These are phyloP conservation scores for Psilopsiagon aurifrons DNA, from an alignment of 2,113 vertebrate species.

Conservation along the genomic window DNA sequence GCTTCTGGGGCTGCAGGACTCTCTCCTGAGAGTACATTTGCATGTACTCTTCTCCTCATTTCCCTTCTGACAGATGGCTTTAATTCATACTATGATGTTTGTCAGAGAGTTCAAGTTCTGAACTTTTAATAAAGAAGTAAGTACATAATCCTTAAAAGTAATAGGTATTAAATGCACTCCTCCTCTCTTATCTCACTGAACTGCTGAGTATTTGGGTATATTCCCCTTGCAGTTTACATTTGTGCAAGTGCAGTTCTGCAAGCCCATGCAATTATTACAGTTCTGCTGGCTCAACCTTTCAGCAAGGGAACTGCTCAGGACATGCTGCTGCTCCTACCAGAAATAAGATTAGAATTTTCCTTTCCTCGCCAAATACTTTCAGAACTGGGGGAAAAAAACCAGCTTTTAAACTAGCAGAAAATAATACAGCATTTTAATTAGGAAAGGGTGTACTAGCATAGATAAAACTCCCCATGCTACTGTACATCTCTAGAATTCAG, in stretches of 20 bases:
- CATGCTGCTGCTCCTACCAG: not conserved
- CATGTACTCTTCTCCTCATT: not conserved
- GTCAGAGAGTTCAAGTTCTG: not conserved
- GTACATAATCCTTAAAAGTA: not conserved
- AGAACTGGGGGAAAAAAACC: not conserved
- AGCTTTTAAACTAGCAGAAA: not conserved
- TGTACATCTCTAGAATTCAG: not conserved
- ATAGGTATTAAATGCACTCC: not conserved
- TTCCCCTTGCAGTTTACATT: not conserved
- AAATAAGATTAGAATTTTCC: slow-evolving; percentile 16
- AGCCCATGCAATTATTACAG: not conserved
- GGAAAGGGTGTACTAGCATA: not conserved
- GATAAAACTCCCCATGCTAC: slow-evolving; percentile 49
- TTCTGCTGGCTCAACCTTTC: not conserved
- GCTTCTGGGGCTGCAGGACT: not conserved
- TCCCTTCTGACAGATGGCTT: not conserved
- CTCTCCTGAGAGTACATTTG: not conserved
- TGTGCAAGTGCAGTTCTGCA: not conserved
- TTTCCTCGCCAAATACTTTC: slow-evolving; percentile 5
- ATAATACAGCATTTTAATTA: slow-evolving; percentile 46
- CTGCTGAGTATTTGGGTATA: not conserved
- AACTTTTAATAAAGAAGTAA: not conserved
- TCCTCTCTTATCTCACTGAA: not conserved
- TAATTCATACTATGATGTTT: not conserved
- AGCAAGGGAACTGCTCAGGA: slow-evolving; percentile 15